Conservation (phyloP, 2,888 invertebrate genomes). For the Trichacis sp. region DNA sequence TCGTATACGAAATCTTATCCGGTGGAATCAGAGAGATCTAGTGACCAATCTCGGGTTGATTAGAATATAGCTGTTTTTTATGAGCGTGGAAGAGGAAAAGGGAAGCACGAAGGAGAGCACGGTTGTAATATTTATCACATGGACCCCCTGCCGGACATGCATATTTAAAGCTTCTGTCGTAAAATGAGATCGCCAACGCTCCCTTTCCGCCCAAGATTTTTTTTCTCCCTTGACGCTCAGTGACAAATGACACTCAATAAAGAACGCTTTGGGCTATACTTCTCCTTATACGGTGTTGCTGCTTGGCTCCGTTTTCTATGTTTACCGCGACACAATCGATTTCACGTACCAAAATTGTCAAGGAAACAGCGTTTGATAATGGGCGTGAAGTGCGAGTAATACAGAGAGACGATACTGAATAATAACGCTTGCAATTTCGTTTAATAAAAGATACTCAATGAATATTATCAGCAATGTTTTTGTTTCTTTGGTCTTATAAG, state of each 20-base stretch:
- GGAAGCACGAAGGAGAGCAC: constrained; percentile 55
- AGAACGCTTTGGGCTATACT: too few relatives aligned
- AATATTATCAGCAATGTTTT: constrained; percentile 9
- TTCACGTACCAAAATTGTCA: neutral
- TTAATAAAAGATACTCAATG: constrained; percentile 8
- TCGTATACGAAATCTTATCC: neutral
- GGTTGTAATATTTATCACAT: constrained; percentile 65
- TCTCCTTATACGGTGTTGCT: too few relatives aligned
- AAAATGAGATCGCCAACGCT: constrained; percentile 24
- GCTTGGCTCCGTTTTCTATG: too few relatives aligned
- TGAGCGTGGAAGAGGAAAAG: constrained; percentile 69
- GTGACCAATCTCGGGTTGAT: constrained; percentile 64
- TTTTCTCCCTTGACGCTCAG: constrained; percentile 30
- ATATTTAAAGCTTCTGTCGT: constrained; percentile 63
- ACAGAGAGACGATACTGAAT: neutral
- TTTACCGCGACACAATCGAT: neutral
- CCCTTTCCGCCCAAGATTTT: constrained; percentile 27
- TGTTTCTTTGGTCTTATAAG: constrained; percentile 27
- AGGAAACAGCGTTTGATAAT: neutral
- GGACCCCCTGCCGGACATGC: constrained; percentile 68
- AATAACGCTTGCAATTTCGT: neutral
- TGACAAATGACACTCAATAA: constrained; percentile 23
- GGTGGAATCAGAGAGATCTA: constrained; percentile 20
- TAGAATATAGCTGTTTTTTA: constrained; percentile 69
- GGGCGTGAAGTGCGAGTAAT: neutral